Evolutionary conservation across 2,888 invertebrate species (phyloP), one percentile per base, ranked within the genome.

Genomic region (Mellilla xanthometata): DNA sequence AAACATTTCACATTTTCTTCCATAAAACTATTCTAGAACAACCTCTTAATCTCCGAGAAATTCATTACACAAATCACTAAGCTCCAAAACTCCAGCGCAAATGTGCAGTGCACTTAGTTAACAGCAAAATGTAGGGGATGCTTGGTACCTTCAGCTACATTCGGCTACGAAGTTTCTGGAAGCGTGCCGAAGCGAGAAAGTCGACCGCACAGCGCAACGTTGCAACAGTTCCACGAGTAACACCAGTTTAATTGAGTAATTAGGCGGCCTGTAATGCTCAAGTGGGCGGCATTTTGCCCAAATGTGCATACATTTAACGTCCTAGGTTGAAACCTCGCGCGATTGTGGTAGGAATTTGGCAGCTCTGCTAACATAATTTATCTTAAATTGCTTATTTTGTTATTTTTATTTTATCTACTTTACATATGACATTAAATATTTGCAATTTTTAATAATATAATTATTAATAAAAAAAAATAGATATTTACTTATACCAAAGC

Each of bases 111-210:
- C 49, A 48, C 58, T 58, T 57, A 56, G 54, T 47, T 55, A 43
- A 22, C 27, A 30, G 34, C 35, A 42, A 35, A 54, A 53, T 49
- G 49, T 54, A 34, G 42, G 50, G 19, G n/a, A 23, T 23, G 7
- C 8, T 23, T 5, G 23, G 23, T 19, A 19, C 15, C 15, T 19
- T 5, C 6, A 19, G 15, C 53, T 56, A 52, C 52, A 54, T 56
- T 56, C 47, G 49, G 56, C 49, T 43, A 44, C 40, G 45, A 65
- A 72, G 52, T 72, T 68, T 36, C 56, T 73, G 75, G 72, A 69
- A 60, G 40, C 10, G 12, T 64, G 73, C 73, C 71, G 57, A 49
- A 13, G 27, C 26, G 34, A 40, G 40, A 40, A 48, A 52, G 41
- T 36, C 47, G 44, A n/a, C n/a, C n/a, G n/a, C n/a, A n/a, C n/a